These are phyloP conservation scores for Cariama cristata DNA, from an alignment of 2,113 vertebrate genomes.

Conservation along the genomic window DNA sequence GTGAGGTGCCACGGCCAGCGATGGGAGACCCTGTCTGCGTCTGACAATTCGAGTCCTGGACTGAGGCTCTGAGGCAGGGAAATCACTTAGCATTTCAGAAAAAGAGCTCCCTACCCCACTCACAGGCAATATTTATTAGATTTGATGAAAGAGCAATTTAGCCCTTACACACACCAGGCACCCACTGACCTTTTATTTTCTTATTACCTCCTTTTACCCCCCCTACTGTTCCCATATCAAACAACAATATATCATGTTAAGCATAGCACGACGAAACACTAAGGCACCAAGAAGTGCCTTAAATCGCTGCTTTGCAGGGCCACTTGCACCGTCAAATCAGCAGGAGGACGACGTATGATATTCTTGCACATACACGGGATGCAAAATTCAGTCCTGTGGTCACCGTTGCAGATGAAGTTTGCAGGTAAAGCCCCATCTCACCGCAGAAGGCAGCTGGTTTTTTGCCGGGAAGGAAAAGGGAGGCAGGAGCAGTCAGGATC, in stretches of 20 bases:
- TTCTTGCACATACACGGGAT: background rate
- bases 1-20: fast-evolving
- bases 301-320: background rate
- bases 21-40: background rate
- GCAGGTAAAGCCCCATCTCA: background rate
- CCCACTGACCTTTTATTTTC: constrained; percentile 27
- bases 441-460: background rate
- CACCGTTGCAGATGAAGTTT: background rate
- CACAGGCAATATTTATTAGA: background rate
- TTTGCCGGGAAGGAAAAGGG: background rate
- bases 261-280: background rate
- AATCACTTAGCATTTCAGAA: background rate
- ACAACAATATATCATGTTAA: background rate
- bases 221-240: background rate
- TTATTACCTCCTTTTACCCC: constrained; percentile 1
- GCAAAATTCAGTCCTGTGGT: background rate
- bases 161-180: background rate
- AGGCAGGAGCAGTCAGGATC: background rate
- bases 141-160: constrained; percentile 21
- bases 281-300: background rate
- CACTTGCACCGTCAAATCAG: background rate
- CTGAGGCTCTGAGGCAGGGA: background rate
- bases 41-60: background rate
- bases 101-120: background rate
- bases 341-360: background rate